Percentiles rank a stretch among this genome's conserved stretches.
Conservation (phyloP, 1,140 invertebrate species). For the Tetraneura akinire region DNA sequence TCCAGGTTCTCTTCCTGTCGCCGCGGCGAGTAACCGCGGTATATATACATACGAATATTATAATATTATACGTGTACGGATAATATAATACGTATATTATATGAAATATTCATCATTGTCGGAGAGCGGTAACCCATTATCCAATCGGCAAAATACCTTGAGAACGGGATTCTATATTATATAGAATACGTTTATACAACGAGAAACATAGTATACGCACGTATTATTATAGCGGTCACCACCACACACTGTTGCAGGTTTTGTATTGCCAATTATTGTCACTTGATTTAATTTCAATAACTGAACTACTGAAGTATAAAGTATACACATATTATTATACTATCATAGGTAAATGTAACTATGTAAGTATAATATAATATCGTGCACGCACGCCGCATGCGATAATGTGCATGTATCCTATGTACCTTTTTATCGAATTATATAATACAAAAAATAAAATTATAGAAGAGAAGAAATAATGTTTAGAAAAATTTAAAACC, state of each 20-base stretch:
- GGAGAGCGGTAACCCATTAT: constrained; percentile 29
- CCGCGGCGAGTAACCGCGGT: background rate
- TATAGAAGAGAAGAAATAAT: too few relatives aligned
- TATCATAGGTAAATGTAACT: too few relatives aligned
- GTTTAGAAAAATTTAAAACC: background rate
- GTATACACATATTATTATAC: too few relatives aligned
- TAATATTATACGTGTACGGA: background rate
- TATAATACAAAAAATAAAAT: background rate
- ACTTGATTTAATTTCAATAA: constrained; percentile 44
- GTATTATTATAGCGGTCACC: background rate
- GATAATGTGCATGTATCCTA: background rate
- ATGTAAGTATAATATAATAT: too few relatives aligned
- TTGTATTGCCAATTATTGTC: constrained; percentile 35
- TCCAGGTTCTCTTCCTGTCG: constrained; percentile 1
- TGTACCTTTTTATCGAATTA: background rate
- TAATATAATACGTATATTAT: too few relatives aligned
- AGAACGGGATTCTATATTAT: background rate
- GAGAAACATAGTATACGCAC: background rate
- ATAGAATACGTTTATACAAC: background rate
- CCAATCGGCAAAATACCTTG: constrained; percentile 30
- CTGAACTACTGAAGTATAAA: too few relatives aligned
- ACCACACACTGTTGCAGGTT: background rate
- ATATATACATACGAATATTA: background rate
- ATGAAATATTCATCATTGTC: constrained; percentile 39
- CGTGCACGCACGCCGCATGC: background rate